A percentile compares a stretch with the other conserved stretches of the same genome.
Evolutionary conservation across 2,113 vertebrate genomes (phyloP).

Genomic region (Tetrax tetrax): DNA sequence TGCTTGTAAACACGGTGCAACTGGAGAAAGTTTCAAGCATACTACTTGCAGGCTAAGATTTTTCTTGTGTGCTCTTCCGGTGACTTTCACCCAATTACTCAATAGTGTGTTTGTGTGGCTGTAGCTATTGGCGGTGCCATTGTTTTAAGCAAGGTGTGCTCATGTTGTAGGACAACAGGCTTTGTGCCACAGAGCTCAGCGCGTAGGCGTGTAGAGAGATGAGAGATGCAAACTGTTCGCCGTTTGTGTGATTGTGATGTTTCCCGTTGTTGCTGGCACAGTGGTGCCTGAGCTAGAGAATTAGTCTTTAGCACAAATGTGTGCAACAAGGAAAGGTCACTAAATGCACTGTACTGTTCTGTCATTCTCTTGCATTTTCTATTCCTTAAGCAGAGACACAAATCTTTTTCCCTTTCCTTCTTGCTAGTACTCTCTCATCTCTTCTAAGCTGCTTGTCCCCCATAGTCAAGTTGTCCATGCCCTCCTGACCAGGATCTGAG

Average conservation of each 20-base stretch:
- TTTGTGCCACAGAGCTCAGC: accelerated
- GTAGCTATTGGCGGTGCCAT: not conserved
- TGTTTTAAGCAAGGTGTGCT: not conserved
- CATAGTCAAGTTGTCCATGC: not conserved
- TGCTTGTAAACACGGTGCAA: not conserved
- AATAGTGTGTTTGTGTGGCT: not conserved
- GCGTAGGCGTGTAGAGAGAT: accelerated
- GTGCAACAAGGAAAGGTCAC: not conserved
- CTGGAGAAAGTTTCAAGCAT: not conserved
- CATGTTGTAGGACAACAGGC: not conserved
- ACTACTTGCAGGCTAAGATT: not conserved
- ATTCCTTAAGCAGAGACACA: not conserved
- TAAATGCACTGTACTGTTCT: not conserved
- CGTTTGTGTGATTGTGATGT: not conserved
- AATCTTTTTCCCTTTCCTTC: not conserved
- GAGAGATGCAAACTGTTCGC: not conserved
- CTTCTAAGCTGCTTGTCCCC: not conserved
- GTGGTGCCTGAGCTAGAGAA: not conserved
- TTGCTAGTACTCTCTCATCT: not conserved
- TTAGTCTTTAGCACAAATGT: not conserved
- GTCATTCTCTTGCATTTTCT: not conserved
- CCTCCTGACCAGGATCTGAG: not conserved
- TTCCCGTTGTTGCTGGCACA: not conserved
- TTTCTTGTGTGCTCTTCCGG: not conserved
- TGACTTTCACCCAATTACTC: not conserved